Conservation (phyloP, 2,113 vertebrate genomes). For the Eclectus roratus region DNA sequence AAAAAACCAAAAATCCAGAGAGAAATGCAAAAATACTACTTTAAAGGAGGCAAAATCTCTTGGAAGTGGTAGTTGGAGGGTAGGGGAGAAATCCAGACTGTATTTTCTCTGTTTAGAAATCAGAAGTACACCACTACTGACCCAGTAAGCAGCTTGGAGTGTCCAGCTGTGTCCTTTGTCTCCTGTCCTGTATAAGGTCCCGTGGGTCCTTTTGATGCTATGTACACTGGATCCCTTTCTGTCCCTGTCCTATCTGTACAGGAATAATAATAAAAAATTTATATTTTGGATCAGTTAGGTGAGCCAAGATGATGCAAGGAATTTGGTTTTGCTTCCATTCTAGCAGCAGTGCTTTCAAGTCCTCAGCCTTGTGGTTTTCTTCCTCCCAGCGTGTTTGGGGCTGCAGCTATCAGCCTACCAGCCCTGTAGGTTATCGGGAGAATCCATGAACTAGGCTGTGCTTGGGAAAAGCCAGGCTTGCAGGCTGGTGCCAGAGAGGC, state of each 20-base stretch:
- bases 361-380: neutral
- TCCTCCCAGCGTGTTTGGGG: accelerated
- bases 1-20: neutral
- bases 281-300: neutral
- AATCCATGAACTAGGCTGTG: neutral
- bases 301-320: neutral
- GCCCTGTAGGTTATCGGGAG: accelerated
- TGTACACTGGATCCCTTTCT: neutral
- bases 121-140: neutral
- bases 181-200: neutral
- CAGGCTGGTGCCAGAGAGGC: neutral
- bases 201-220: neutral
- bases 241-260: neutral
- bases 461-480: neutral
- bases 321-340: neutral
- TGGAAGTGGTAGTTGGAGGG: neutral
- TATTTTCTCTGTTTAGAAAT: neutral
- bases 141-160: neutral
- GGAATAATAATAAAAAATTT: neutral
- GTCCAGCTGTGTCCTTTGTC: neutral
- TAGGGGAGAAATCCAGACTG: neutral
- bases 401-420: neutral
- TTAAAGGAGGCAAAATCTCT: neutral
- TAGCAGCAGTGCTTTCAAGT: neutral
- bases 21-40: neutral